Conservation (phyloP, 2,797 vertebrate species). For the Pristis pectinata region DNA sequence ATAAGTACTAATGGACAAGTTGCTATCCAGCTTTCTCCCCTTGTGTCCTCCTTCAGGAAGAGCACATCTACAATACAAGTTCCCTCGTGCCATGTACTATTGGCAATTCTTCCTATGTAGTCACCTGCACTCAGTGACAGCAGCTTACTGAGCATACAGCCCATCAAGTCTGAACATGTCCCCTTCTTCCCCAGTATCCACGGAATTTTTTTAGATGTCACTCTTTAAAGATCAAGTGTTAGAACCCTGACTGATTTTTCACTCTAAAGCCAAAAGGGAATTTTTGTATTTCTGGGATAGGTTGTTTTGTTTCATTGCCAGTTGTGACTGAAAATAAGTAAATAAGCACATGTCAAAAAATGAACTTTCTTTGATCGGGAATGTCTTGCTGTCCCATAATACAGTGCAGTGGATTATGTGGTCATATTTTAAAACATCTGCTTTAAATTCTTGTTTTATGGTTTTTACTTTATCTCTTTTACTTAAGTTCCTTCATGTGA, state of each 20-base stretch:
- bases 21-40: not conserved
- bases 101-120: not conserved
- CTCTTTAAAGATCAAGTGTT: not conserved
- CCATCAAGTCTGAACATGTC: not conserved
- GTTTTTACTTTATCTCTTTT: not conserved
- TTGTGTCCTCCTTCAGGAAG: not conserved
- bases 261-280: not conserved
- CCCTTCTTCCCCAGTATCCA: not conserved
- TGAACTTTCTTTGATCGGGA: not conserved
- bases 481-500: not conserved
- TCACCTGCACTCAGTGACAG: not conserved
- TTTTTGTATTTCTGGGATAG: not conserved
- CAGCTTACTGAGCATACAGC: not conserved
- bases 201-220: not conserved
- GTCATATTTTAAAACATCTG: not conserved
- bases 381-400: not conserved
- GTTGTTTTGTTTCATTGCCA: not conserved
- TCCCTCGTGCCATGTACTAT: not conserved
- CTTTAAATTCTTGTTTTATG: not conserved
- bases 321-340: not conserved
- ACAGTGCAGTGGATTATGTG: not conserved
- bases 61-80: not conserved
- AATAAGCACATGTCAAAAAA: not conserved
- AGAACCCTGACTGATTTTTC: too few relatives aligned
- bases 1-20: not conserved